Conservation (phyloP, 2,113 vertebrate genomes). For the Ammospiza nelsoni region DNA sequence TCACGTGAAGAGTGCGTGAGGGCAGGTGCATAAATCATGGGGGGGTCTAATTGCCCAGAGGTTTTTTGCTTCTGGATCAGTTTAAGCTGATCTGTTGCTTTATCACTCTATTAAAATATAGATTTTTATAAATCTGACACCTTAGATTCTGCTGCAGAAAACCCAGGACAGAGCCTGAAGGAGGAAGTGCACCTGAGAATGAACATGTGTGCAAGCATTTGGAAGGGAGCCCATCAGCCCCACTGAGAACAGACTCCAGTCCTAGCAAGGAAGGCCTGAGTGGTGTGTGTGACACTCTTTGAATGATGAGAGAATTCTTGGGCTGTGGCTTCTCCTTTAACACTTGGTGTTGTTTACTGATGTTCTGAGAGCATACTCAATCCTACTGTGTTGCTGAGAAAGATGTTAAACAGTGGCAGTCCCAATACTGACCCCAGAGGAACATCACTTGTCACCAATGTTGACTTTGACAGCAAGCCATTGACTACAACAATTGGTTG, state of each 20-base stretch:
- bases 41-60: not conserved
- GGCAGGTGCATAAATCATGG: not conserved
- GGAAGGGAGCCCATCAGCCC: not conserved
- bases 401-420: not conserved
- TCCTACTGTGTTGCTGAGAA: not conserved
- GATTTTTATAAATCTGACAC: not conserved
- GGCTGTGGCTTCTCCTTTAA: not conserved
- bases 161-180: not conserved
- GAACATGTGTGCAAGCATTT: not conserved
- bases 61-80: not conserved
- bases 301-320: not conserved
- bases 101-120: too few species aligned
- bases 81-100: fast-evolving
- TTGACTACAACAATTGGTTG: not conserved
- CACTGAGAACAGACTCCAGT: not conserved
- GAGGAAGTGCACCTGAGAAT: not conserved
- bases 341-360: not conserved
- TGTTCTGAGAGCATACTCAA: not conserved
- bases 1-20: fast-evolving
- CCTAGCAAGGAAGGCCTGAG: not conserved
- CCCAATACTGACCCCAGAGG: not conserved
- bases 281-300: not conserved
- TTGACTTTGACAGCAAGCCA: not conserved
- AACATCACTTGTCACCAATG: not conserved
- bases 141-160: not conserved